These are phyloP conservation scores for Homalodisca vitripennis DNA, from an alignment of 1,140 invertebrate species.

Conservation along the genomic window DNA sequence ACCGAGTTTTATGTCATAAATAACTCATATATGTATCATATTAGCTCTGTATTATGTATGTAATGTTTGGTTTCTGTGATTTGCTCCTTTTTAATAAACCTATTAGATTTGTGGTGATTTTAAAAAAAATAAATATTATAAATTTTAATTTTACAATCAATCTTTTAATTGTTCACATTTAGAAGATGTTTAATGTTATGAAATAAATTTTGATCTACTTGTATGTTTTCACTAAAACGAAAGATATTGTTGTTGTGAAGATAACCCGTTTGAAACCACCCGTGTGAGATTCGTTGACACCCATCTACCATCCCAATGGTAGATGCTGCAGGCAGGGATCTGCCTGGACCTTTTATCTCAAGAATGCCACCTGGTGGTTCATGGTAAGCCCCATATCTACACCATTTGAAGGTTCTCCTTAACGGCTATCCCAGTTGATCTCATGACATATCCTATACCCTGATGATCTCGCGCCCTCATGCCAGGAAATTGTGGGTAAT, in stretches of 20 bases:
- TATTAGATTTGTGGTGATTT: no score
- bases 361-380: constrained; percentile 74
- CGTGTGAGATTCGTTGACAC: constrained; percentile 73
- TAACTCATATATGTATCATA: no score
- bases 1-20: no score
- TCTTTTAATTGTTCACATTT: neutral
- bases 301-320: constrained; percentile 91
- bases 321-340: constrained; percentile 76
- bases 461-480: constrained; percentile 83
- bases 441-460: constrained; percentile 78
- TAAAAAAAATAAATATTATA: constrained; percentile 29
- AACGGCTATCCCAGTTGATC: constrained; percentile 66
- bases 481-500: constrained; percentile 65
- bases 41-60: no score
- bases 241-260: constrained; percentile 47
- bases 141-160: no score
- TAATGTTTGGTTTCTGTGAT: no score
- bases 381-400: constrained; percentile 77
- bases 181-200: neutral
- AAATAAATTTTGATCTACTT: neutral
- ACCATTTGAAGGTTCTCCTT: constrained; percentile 72
- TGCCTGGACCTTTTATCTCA: constrained; percentile 83
- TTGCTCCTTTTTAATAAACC: no score
- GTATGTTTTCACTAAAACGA: neutral
- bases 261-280: constrained; percentile 84